Base-by-base conservation (phyloP, 2,797 vertebrate genomes). In the Eremophila alpestris region DNA sequence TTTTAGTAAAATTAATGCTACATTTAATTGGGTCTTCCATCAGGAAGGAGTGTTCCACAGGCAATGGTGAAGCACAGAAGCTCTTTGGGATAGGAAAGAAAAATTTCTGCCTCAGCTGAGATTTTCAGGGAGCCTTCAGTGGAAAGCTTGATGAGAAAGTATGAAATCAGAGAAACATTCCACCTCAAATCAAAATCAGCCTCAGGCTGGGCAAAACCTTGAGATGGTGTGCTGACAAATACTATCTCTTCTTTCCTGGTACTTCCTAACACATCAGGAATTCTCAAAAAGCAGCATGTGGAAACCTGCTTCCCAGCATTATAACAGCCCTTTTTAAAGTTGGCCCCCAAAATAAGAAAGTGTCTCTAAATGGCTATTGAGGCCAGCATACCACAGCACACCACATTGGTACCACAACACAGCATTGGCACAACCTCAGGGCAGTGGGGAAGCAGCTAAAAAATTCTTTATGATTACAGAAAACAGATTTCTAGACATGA, bases 241-340 rank as follows among this genome's bases (percentile, higher is more conserved):
- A 12, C 3, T 4, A 6, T 27, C 2, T 56, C 38, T 48, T 90
- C 11, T 56, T 75, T 78, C 36, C 30, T 67, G 27, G 20, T 48
- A 6, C 19, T 55, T 38, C 14, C 7, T 63, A 43, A 56, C 59
- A 16, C 14, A 59, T 29, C 14, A 48, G 29, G 26, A 46, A 10
- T 51, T 75, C n/a, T 23, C 19, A 43, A 46, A 59, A 51, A 36
- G 5, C 6, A 48, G 3, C 0, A 0, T 3, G 5, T 62, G 16
- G 10, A 16, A 68, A 24, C 7, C 24, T 64, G 7, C 8, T 71
- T 2, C 16, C 13, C 54, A 43, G 24, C 23, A 8, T 10, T 88
- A 29, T 32, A 64, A 29, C 24, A 26, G 3, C 6, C 4, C 21
- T 8, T 26, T 64, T 36, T 45, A 55, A 64, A 64, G 21, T 5